Percentiles rank a stretch among this genome's conserved stretches.
phyloP scores from a whole-genome alignment of 2,797 vertebrate species.

The Acrocephalus scirpaceus region DNA sequence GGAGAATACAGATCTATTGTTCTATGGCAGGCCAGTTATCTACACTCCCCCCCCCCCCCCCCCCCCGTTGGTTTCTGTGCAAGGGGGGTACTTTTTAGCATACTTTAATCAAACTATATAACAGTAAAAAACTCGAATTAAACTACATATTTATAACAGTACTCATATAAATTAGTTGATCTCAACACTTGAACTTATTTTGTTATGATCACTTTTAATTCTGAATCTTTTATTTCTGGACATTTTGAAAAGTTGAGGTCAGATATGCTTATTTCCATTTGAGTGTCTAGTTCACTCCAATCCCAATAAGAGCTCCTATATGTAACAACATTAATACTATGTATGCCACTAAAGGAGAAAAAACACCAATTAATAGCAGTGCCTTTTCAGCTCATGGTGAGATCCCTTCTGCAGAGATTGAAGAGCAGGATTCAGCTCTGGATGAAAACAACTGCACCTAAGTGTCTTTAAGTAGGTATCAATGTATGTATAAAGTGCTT shows the following conservation, averaged over 20 bases:
- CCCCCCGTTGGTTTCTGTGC: too few species aligned
- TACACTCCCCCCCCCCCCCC: too few species aligned
- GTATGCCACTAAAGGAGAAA: background rate
- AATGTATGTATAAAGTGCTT: background rate
- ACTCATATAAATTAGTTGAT: background rate
- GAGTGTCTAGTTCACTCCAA: background rate
- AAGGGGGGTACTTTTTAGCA: too few species aligned
- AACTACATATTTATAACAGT: too few species aligned
- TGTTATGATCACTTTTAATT: background rate
- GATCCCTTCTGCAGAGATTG: background rate
- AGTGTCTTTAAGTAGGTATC: background rate
- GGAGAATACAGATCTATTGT: too few species aligned
- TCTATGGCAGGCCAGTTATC: too few species aligned
- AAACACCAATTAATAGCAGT: fast-evolving
- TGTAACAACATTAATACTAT: background rate
- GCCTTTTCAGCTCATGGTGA: background rate
- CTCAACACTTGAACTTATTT: background rate
- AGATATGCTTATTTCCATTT: background rate
- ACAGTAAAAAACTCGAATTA: too few species aligned
- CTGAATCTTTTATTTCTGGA: background rate
- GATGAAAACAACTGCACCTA: background rate
- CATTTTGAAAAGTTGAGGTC: background rate
- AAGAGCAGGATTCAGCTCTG: background rate
- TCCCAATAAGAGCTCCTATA: background rate
- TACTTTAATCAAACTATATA: too few species aligned